A percentile compares a stretch with the other conserved stretches of the same genome.
These are phyloP conservation scores for Zonotrichia albicollis DNA, from an alignment of 2,797 vertebrate genomes.

Conservation along the genomic window DNA sequence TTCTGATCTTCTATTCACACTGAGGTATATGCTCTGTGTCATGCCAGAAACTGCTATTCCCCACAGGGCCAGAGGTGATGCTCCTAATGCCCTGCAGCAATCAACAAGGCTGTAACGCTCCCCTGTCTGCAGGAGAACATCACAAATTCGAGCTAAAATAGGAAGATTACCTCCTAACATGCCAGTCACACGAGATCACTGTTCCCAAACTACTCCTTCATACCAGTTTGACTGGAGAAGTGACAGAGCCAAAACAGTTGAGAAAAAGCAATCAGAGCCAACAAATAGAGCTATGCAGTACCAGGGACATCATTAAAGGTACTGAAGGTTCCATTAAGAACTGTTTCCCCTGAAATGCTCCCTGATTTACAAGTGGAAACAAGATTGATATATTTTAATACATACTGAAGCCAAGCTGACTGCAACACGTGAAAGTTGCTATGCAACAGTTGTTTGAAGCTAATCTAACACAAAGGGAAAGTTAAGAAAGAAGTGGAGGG, in stretches of 20 bases:
- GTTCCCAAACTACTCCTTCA: neutral
- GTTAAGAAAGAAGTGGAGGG: neutral
- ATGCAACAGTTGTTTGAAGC: neutral
- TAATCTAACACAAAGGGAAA: neutral
- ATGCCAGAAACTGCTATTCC: neutral
- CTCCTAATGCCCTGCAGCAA: neutral
- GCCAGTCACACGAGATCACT: neutral
- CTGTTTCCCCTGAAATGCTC: neutral
- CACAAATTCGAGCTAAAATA: neutral
- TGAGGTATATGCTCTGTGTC: neutral
- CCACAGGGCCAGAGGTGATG: neutral
- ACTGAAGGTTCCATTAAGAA: neutral
- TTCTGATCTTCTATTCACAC: neutral
- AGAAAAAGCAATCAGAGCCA: neutral
- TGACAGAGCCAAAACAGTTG: neutral
- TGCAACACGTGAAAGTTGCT: neutral
- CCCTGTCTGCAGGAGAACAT: neutral
- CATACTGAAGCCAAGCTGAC: neutral
- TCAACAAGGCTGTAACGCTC: neutral
- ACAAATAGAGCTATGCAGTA: neutral
- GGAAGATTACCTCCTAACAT: neutral
- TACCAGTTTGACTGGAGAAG: neutral
- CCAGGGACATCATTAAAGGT: neutral
- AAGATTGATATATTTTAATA: conserved; percentile 9
- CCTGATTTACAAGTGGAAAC: neutral